Evolutionary conservation across 1,140 invertebrate genomes (phyloP).

Genomic region (Tetraneura akinire): DNA sequence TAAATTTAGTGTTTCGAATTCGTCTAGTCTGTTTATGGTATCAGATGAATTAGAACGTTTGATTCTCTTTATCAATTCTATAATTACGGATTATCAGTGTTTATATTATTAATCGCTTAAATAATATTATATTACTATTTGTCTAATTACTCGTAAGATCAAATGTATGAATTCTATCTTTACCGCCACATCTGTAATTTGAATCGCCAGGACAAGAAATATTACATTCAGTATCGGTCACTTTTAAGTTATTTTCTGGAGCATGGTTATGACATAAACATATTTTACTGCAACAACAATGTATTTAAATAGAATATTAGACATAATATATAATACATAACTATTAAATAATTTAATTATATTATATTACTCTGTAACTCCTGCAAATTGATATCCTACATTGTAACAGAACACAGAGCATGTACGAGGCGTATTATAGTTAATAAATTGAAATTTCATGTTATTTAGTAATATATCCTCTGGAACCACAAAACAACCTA

Average conservation of each 20-base stretch:
- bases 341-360: too few relatives aligned
- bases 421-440: slow-evolving; percentile 52
- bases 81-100: too few relatives aligned
- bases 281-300: slow-evolving; percentile 69
- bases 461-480: slow-evolving; percentile 32
- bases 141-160: slow-evolving; percentile 14
- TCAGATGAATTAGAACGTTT: neutral
- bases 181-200: slow-evolving; percentile 78
- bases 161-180: slow-evolving; percentile 68
- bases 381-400: slow-evolving; percentile 47
- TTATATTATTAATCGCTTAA: neutral
- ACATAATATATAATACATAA: neutral
- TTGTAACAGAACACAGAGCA: slow-evolving; percentile 54
- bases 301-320: too few relatives aligned
- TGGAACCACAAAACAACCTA: slow-evolving; percentile 54
- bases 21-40: neutral
- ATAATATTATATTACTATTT: neutral
- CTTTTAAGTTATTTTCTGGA: slow-evolving; percentile 63
- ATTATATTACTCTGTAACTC: slow-evolving; percentile 11
- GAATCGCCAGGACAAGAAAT: slow-evolving; percentile 78
- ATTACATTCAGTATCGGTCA: slow-evolving; percentile 64
- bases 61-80: too few relatives aligned
- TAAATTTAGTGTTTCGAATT: neutral
- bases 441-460: slow-evolving; percentile 47
- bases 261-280: slow-evolving; percentile 83